Conservation (phyloP, 2,888 invertebrate genomes). For the Apodemia zela region DNA sequence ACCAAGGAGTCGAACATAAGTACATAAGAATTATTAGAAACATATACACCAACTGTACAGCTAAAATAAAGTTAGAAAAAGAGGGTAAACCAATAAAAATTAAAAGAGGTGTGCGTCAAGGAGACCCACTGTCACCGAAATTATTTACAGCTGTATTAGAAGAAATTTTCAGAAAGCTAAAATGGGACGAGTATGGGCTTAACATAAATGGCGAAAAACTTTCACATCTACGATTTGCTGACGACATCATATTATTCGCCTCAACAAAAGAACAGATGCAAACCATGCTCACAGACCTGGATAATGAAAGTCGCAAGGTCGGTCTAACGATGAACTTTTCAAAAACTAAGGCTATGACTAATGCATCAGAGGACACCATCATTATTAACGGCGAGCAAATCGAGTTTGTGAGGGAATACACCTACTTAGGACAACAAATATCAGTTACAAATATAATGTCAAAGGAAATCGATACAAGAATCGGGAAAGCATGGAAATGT, state of each 20-base stretch:
- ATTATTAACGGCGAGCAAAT: too few relatives aligned
- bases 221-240: neutral
- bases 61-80: neutral
- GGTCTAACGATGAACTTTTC: neutral
- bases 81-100: too few relatives aligned
- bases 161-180: slow-evolving; percentile 22
- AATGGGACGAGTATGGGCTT: slow-evolving; percentile 14
- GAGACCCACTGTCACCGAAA: slow-evolving; percentile 24
- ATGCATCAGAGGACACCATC: too few relatives aligned
- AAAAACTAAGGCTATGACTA: too few relatives aligned
- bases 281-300: neutral
- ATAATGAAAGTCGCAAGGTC: neutral
- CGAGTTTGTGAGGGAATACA: too few relatives aligned
- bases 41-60: neutral
- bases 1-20: neutral
- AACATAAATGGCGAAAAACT: neutral
- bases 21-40: neutral
- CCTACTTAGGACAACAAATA: too few relatives aligned
- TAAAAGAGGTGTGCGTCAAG: neutral
- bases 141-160: slow-evolving; percentile 23
- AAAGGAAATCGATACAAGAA: too few relatives aligned
- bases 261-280: neutral
- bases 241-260: neutral
- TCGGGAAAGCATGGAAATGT: too few relatives aligned
- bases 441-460: too few relatives aligned